phyloP scores from a whole-genome alignment of 53 echinoderm and acorn worm genomes.

The Crossaster papposus region DNA sequence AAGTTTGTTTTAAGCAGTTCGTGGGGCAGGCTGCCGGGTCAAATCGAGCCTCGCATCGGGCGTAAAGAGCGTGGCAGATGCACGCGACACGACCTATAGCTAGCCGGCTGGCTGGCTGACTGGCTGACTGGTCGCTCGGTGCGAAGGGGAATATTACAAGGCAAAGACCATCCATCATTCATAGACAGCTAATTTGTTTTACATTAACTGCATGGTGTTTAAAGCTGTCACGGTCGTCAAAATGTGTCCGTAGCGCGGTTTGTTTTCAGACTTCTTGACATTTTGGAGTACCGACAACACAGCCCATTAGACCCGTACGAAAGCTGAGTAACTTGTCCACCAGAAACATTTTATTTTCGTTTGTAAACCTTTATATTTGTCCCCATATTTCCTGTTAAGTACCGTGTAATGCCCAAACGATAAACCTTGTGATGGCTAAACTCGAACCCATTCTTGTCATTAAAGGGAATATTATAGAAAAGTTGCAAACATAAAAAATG shows the following conservation, averaged over 20 bases:
- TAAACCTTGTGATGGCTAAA: too few relatives aligned
- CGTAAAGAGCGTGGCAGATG: constrained; percentile 11
- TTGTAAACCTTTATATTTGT: too few relatives aligned
- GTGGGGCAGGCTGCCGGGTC: not conserved
- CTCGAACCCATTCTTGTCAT: too few relatives aligned
- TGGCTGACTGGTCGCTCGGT: not conserved
- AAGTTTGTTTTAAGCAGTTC: not conserved
- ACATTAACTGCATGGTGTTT: constrained; percentile 34
- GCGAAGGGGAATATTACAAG: not conserved
- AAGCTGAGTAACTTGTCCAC: not conserved
- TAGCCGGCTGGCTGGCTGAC: not conserved
- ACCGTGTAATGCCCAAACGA: too few relatives aligned
- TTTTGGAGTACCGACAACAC: not conserved
- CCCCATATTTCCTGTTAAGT: too few relatives aligned
- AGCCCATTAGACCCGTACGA: not conserved
- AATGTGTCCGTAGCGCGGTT: not conserved
- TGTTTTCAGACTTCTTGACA: not conserved
- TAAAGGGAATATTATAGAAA: too few relatives aligned
- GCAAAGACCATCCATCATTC: constrained; percentile 22
- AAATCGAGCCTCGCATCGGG: not conserved
- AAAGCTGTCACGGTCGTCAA: constrained; percentile 21
- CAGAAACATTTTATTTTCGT: too few relatives aligned
- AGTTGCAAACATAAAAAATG: too few relatives aligned
- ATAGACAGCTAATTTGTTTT: constrained; percentile 29
- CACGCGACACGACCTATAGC: not conserved